These are phyloP conservation scores for Silurus aristotelis DNA, from an alignment of 2,797 vertebrate genomes.

Conservation along the genomic window DNA sequence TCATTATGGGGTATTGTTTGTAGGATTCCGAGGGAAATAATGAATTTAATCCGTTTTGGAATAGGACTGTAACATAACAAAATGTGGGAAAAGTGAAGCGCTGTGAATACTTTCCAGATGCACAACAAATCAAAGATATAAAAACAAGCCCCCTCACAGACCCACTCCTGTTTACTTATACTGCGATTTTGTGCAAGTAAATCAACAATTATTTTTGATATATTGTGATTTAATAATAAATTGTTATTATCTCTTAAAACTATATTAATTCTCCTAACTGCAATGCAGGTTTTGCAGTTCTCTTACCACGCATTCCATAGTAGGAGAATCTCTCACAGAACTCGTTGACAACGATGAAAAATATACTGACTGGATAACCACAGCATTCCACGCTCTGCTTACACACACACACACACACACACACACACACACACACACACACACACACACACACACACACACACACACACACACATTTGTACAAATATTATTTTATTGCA, in stretches of 20 bases:
- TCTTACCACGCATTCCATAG: conserved; percentile 95
- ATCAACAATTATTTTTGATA: background rate
- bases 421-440: conserved; percentile 27
- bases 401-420: background rate
- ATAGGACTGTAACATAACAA: too few relatives aligned
- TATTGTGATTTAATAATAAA: background rate
- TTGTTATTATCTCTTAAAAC: background rate
- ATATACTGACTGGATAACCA: conserved; percentile 90
- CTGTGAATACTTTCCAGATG: too few relatives aligned
- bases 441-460: background rate
- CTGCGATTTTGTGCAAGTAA: background rate
- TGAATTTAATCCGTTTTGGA: too few relatives aligned
- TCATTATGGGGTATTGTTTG: too few relatives aligned
- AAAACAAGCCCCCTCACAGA: too few relatives aligned
- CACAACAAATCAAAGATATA: too few relatives aligned
- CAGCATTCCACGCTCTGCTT: conserved; percentile 64
- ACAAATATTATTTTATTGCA: background rate
- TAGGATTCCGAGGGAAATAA: too few relatives aligned
- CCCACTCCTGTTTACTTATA: too few relatives aligned
- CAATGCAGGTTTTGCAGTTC: background rate
- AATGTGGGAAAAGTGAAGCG: too few relatives aligned
- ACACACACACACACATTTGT: conserved; percentile 23
- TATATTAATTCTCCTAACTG: background rate
- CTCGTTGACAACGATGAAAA: conserved; percentile 93
- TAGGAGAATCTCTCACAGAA: conserved; percentile 98